These are phyloP conservation scores for Drosophila conformis DNA, from an alignment of 2,888 invertebrate species.

Conservation along the genomic window DNA sequence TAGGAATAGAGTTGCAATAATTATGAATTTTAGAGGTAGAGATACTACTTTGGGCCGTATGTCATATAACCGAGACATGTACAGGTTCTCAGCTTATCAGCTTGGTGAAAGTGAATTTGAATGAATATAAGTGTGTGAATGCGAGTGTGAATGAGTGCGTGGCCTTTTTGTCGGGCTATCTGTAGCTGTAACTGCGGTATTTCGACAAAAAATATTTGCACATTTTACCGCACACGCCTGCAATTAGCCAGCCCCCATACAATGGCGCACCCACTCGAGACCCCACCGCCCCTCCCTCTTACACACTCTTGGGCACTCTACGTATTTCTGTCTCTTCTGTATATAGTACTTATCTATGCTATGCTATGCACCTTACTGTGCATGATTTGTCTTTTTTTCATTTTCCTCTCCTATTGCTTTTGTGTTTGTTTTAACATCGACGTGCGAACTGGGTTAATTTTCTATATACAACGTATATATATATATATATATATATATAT, in stretches of 20 bases:
- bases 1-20: constrained; percentile 31
- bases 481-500: constrained; percentile 26
- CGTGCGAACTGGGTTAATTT: constrained; percentile 80
- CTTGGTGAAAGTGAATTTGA: constrained; percentile 72
- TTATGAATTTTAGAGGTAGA: constrained; percentile 53
- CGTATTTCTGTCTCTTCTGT: constrained; percentile 11
- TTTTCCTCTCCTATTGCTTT: constrained; percentile 53
- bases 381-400: constrained; percentile 38
- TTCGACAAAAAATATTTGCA: constrained; percentile 34
- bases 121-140: constrained; percentile 9
- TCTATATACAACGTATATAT: constrained; percentile 56
- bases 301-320: neutral
- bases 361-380: constrained; percentile 53
- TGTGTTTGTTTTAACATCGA: constrained; percentile 66
- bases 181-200: constrained; percentile 30
- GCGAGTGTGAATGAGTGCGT: constrained; percentile 57
- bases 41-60: constrained; percentile 12
- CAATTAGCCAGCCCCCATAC: constrained; percentile 54
- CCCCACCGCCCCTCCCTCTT: neutral
- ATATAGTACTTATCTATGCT: constrained; percentile 40
- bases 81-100: constrained; percentile 64
- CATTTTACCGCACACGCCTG: constrained; percentile 40
- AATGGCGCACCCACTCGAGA: constrained; percentile 33
- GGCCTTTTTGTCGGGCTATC: constrained; percentile 40
- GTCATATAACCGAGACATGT: constrained; percentile 25